Evolutionary conservation across 2,113 vertebrate genomes (phyloP), one percentile per base, ranked within the genome.

Genomic region (Chascanopsetta lugubris): DNA sequence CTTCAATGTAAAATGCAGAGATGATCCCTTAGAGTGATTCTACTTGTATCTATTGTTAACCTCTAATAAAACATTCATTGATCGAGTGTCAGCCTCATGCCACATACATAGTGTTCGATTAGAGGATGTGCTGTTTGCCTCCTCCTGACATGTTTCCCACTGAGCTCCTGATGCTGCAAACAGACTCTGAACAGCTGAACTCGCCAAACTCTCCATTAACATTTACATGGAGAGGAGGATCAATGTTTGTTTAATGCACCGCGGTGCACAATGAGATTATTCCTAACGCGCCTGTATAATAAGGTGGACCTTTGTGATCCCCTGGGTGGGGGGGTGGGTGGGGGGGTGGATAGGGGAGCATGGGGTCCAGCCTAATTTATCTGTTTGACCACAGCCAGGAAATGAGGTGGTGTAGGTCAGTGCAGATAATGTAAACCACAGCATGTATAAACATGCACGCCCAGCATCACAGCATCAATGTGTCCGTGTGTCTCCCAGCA

Each of bases 361-460:
- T 38, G 12, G 20, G 56, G 60, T 17, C 25, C 2, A 10, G 42
- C 32, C 54, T 76, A 80, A 85, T 88, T 80, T 62, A 59, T 71
- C 61, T 17, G 38, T 75, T 78, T 30, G 72, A 65, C 47, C 21
- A 48, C 42, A 68, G 61, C 47, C 49, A 55, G 63, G 69, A 65
- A 73, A 85, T 85, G 82, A 88, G 58, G 27, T 18, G 58, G 42
- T 32, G 48, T 68, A 59, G 58, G 32, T 71, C 55, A 50, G 18
- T 53, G 72, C 61, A 61, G 34, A 38, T 38, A 38, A 38, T 38
- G 34, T 38, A 38, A 38, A 69, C 67, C 57, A 79, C 69, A 72
- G 60, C 66, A 88, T 88, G 83, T 79, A 75, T n/a, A n/a, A n/a
- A n/a, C 67, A 82, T 18, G 67, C 77, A 85, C 86, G 59, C 50